Base-by-base conservation (phyloP, 37 sponge, comb jelly and placozoan species). In the Dysidea cf. avara region DNA sequence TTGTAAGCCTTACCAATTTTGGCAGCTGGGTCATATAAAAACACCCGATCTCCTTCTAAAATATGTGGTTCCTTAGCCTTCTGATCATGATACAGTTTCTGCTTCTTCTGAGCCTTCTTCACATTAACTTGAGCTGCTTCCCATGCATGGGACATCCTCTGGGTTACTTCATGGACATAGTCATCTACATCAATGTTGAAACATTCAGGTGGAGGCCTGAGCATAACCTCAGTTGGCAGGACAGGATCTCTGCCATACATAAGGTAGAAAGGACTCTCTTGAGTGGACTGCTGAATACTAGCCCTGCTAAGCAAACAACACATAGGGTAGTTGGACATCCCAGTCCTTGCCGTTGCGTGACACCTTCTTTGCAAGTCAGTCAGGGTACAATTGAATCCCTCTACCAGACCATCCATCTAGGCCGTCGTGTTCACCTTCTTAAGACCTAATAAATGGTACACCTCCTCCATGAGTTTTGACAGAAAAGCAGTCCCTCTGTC, bases 251-350 rank as follows among this genome's bases (percentile, higher is more conserved):
- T 66, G 5, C 75, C 82, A 73, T 73, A 81, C 60, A 66, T 28
- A 13, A 81, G 60, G 43, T 34, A 76, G 63, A 76, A 83, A 36
- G 78, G 85, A 3, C 72, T 71, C 31, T 76, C 65, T 33, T 24
- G 28, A 0, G 78, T 83, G 31, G 77, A 76, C 35, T 70, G 66
- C 22, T 83, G 85, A 3, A 61, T 34, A 14, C 16, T 47, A 26
- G 31, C 56, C 36, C 68, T n/a, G 56, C n/a, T 83, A 83, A 7
- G 85, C 66, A 61, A 77, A 69, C 54, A 83, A 33, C 26, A 83
- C 35, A 32, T 70, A 70, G 6, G 85, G 71, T 7, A 83, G 70
- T 16, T 58, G 58, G 11, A 35, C 51, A 54, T 83, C 85, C 85
- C 85, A 83, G 56, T 83, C 66, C 2, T 36, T 11, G 6, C 39